Evolutionary conservation across 2,797 vertebrate species (phyloP).

Genomic region (Glossophaga mutica): DNA sequence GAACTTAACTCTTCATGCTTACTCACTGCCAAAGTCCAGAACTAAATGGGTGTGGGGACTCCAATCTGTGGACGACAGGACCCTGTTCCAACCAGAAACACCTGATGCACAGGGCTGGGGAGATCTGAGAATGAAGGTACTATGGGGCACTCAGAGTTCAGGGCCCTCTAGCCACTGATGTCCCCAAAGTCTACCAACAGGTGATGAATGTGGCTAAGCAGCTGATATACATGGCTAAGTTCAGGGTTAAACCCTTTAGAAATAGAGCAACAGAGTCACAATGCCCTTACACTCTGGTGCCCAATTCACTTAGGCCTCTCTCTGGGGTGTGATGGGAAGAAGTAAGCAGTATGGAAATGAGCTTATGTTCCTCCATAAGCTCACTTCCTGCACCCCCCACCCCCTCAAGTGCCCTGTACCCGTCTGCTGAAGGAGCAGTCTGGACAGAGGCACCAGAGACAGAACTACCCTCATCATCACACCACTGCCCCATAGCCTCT

Average conservation of each 20-base stretch:
- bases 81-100: background rate
- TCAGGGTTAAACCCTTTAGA: background rate
- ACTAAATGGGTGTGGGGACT: background rate
- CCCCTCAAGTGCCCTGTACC: background rate
- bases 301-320: background rate
- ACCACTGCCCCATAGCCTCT: background rate
- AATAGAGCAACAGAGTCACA: background rate
- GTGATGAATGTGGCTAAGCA: background rate
- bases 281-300: background rate
- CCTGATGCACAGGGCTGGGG: background rate
- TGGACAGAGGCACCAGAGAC: background rate
- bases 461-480: background rate
- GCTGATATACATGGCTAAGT: background rate
- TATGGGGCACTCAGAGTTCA: background rate
- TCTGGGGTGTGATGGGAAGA: background rate
- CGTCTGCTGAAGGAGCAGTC: background rate
- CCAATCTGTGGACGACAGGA: background rate
- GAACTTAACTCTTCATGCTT: background rate
- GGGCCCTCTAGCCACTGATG: background rate
- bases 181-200: background rate
- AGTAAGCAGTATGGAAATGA: background rate
- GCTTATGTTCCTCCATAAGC: background rate
- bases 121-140: background rate
- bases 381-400: background rate
- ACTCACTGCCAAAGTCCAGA: background rate